Conservation (phyloP, 2,113 vertebrate genomes). For the Macrotus californicus region DNA sequence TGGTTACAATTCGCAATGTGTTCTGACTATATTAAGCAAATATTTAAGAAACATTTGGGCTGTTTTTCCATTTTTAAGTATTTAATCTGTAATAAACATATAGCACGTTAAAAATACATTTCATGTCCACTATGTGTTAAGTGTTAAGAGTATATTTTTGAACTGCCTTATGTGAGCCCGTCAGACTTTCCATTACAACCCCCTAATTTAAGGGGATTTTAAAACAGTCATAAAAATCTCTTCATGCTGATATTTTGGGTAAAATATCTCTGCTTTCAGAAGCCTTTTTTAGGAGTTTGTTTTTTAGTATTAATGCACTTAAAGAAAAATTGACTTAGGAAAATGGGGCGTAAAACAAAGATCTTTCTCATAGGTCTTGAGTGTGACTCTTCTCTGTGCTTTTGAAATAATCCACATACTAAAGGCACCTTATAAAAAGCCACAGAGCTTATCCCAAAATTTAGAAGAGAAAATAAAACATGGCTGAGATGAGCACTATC, state of each 20-base stretch:
- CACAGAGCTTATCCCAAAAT: not conserved
- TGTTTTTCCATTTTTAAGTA: conserved; percentile 79
- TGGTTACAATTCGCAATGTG: conserved; percentile 69
- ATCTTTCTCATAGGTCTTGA: conserved; percentile 24
- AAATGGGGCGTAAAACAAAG: conserved; percentile 13
- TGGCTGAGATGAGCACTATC: not conserved
- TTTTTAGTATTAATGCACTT: conserved; percentile 53
- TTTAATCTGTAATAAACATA: conserved; percentile 79
- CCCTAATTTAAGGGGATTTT: conserved; percentile 73
- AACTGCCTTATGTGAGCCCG: conserved; percentile 62
- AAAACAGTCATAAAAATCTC: conserved; percentile 72
- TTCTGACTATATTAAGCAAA: conserved; percentile 77
- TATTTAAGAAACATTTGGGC: conserved; percentile 75
- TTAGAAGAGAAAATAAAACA: not conserved
- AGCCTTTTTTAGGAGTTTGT: not conserved
- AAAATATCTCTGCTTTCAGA: conserved; percentile 66
- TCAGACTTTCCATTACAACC: conserved; percentile 80
- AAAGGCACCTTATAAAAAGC: not conserved
- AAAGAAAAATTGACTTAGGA: conserved; percentile 57
- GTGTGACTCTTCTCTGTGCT: not conserved
- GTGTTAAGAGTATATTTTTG: conserved; percentile 74
- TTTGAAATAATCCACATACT: not conserved
- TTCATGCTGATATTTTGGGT: conserved; percentile 70
- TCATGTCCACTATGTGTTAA: conserved; percentile 71
- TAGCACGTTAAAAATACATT: conserved; percentile 71